Evolutionary conservation across 2,113 vertebrate genomes (phyloP).

Genomic region (Thomomys bottae): DNA sequence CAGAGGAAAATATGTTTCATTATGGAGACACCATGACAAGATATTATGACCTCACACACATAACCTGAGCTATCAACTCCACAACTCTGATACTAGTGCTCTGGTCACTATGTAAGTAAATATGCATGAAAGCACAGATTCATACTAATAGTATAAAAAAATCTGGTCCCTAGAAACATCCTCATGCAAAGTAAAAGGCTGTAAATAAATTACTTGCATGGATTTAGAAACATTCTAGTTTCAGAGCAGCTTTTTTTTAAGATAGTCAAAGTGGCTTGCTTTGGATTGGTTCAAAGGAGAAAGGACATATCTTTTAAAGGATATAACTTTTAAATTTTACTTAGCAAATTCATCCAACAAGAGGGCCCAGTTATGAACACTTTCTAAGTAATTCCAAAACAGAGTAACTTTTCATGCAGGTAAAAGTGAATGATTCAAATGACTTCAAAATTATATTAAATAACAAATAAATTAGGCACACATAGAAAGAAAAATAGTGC

Average conservation of each 20-base stretch:
- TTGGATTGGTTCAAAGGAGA: constrained; percentile 5
- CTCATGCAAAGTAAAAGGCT: background rate
- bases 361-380: background rate
- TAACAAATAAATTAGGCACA: too few relatives aligned
- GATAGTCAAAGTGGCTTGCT: background rate
- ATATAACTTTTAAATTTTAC: constrained; percentile 42
- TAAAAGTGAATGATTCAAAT: too few relatives aligned
- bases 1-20: background rate
- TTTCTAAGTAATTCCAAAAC: constrained; percentile 25
- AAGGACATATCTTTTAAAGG: too few relatives aligned
- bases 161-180: background rate
- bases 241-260: background rate
- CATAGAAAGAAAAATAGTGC: too few relatives aligned
- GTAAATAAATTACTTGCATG: background rate
- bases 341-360: constrained; percentile 8
- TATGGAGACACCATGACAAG: background rate
- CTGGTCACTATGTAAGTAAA: background rate
- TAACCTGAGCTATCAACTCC: background rate
- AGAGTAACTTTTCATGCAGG: too few relatives aligned
- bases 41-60: background rate
- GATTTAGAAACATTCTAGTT: constrained; percentile 14
- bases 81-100: background rate
- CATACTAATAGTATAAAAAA: background rate
- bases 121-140: background rate
- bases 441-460: too few relatives aligned